Evolutionary conservation across 2,888 invertebrate genomes (phyloP), one percentile per base, ranked within the genome.

Genomic region (Cheilosia impressa): DNA sequence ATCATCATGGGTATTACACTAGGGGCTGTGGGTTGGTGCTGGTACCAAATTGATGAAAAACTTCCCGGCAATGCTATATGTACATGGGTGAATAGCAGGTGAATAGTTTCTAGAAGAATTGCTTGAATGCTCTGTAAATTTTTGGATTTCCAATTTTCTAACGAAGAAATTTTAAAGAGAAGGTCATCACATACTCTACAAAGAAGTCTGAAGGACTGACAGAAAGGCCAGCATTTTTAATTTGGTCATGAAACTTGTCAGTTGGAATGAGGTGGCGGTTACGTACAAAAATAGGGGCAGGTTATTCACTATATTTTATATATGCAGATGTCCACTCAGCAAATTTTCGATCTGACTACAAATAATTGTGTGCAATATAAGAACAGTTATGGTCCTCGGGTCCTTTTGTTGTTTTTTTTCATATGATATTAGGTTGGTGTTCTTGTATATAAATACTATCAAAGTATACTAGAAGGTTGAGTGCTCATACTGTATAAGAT

Each of bases 21-120:
- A 47, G 53, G 45, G 55, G 52, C 38, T 47, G 24, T 7, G 43
- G 63, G 19, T 15, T 52, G 45, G 57, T 81, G 60, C 66, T 34
- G 57, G 72, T 62, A 80, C 66, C 69, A 75, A 71, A 50, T 69
- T 81, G 81, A 85, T 81, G 85, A 68, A 85, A 84, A 77, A 80
- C 71, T 81, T 81, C 15, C 45, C 52, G 43, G 17, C 24, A 24
- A 45, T 63, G 55, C 47, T 55, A 62, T 38, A 68, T 22, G 50
- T 47, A 27, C 13, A 24, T 27, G 52, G 38, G 17, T 76, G 63
- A 58, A 57, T 71, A 57, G 27, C 27, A 71, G 55, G 22, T 58
- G 57, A 79, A 80, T 68, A 80, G 63, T 79, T 80, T 75, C 43
- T 41, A 19, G 19, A 69, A 69, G 45, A 69, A 77, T 58, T 43